These are phyloP conservation scores for Ecdyonurus torrentis DNA, from an alignment of 2,888 invertebrate genomes.

Conservation along the genomic window DNA sequence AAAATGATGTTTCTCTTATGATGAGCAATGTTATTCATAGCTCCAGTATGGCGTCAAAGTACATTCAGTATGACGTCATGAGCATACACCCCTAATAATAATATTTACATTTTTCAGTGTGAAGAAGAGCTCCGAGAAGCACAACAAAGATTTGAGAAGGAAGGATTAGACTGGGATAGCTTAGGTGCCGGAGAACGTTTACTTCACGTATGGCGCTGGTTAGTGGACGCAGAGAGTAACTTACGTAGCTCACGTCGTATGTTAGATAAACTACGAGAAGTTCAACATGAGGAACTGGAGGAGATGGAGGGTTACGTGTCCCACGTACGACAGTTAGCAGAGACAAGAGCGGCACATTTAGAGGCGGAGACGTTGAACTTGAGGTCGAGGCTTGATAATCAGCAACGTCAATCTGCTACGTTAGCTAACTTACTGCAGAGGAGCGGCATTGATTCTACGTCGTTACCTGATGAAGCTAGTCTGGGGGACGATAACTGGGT, in stretches of 20 bases:
- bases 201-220: slow-evolving; percentile 27
- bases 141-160: slow-evolving; percentile 23
- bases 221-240: slow-evolving; percentile 28
- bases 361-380: slow-evolving; percentile 19
- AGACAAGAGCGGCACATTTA: slow-evolving; percentile 21
- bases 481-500: slow-evolving; percentile 19
- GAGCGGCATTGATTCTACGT: slow-evolving; percentile 19
- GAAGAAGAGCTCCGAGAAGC: slow-evolving; percentile 26
- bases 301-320: slow-evolving; percentile 26
- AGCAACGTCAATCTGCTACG: slow-evolving; percentile 17
- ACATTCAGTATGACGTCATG: too few relatives aligned
- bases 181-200: slow-evolving; percentile 21
- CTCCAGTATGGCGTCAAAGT: too few relatives aligned
- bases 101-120: slow-evolving; percentile 16
- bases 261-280: slow-evolving; percentile 25
- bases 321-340: slow-evolving; percentile 23
- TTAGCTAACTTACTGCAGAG: slow-evolving; percentile 22
- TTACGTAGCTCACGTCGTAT: slow-evolving; percentile 24
- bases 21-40: too few relatives aligned
- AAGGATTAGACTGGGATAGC: slow-evolving; percentile 23
- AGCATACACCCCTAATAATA: too few relatives aligned
- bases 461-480: neutral
- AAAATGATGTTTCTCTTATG: too few relatives aligned
- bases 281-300: slow-evolving; percentile 26
- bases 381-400: slow-evolving; percentile 16